phyloP scores from a whole-genome alignment of 2,888 invertebrate genomes.

The Xiphydria camelus region DNA sequence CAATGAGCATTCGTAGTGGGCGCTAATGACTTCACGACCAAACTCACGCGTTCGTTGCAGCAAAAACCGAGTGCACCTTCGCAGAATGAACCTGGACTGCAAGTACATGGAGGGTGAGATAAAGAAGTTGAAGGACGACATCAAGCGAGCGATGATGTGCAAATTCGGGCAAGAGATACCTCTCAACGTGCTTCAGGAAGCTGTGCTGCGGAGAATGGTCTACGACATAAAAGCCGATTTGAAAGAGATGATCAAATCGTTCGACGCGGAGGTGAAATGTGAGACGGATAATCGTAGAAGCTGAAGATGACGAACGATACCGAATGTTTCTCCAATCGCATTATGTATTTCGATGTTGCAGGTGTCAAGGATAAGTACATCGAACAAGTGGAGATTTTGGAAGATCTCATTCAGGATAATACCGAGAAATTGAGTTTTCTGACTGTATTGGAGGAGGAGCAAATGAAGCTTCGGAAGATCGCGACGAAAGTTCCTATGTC shows the following conservation, averaged over 20 bases:
- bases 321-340: too few relatives aligned
- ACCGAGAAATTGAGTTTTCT: conserved; percentile 63
- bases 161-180: conserved; percentile 64
- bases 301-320: too few relatives aligned
- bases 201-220: conserved; percentile 62
- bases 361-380: conserved; percentile 47
- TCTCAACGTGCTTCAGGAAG: conserved; percentile 63
- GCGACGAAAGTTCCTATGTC: conserved; percentile 40
- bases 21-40: background rate
- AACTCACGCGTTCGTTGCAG: conserved; percentile 48
- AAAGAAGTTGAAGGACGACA: conserved; percentile 62
- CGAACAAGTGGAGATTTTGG: conserved; percentile 53
- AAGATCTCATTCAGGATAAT: conserved; percentile 59
- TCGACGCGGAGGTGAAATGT: conserved; percentile 56
- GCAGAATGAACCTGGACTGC: conserved; percentile 72
- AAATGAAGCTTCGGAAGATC: conserved; percentile 57
- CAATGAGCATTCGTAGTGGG: conserved; percentile 7
- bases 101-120: conserved; percentile 68
- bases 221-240: conserved; percentile 61
- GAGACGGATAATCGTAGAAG: background rate
- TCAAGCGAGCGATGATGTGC: conserved; percentile 60
- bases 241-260: conserved; percentile 57
- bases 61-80: conserved; percentile 69
- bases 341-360: conserved; percentile 17
- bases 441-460: conserved; percentile 62